Percentiles rank a stretch among this genome's conserved stretches.
Evolutionary conservation across 2,797 vertebrate species (phyloP).

Genomic region (Anomalospiza imberbis): DNA sequence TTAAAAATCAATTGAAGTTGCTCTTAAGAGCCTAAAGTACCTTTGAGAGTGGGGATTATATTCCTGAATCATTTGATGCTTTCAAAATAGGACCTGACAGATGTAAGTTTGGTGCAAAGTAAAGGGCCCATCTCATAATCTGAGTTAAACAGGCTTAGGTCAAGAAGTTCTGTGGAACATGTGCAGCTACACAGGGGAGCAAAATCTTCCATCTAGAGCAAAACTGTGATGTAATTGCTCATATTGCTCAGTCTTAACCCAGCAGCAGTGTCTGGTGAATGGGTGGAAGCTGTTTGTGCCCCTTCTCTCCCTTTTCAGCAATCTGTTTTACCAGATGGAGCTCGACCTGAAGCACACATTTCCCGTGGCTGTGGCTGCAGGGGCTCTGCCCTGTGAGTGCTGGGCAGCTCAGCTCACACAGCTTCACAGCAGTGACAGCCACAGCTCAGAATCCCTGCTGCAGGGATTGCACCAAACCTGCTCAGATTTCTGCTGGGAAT

Average conservation of each 20-base stretch:
- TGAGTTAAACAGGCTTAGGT: neutral
- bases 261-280: neutral
- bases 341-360: fast-evolving
- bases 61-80: neutral
- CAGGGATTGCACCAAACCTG: neutral
- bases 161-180: neutral
- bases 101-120: neutral
- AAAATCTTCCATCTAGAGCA: neutral
- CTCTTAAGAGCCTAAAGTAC: neutral
- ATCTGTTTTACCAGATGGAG: neutral
- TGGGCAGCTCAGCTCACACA: neutral
- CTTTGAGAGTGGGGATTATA: neutral
- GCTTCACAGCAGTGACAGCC: neutral
- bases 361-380: neutral
- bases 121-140: neutral
- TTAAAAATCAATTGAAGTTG: neutral
- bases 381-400: neutral
- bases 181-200: neutral
- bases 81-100: neutral
- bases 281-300: neutral
- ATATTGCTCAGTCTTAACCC: neutral
- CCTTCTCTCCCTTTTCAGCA: neutral
- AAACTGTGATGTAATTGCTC: neutral
- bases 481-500: neutral
- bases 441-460: neutral